Evolutionary conservation across 2,113 vertebrate species (phyloP).

Genomic region (Phalacrocorax carbo): DNA sequence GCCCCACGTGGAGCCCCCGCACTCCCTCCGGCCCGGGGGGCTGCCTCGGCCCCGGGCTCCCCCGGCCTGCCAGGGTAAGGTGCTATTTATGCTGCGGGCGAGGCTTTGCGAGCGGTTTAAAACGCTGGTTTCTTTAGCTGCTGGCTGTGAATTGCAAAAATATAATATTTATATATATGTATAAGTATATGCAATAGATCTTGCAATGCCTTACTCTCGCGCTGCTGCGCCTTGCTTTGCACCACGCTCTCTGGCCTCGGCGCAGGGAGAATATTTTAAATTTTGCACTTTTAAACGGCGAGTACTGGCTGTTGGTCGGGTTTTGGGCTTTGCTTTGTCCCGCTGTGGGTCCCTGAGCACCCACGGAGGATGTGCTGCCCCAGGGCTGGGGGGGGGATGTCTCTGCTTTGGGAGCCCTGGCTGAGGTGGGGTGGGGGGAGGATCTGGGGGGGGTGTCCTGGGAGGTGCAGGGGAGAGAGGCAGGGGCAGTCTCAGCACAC

Average conservation of each 20-base stretch:
- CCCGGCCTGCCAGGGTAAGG: conserved; percentile 12
- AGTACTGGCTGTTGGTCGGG: background rate
- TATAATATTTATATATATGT: no score
- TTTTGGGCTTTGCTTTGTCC: background rate
- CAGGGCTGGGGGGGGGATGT: background rate
- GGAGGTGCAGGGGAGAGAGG: background rate
- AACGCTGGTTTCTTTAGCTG: background rate
- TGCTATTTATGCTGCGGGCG: background rate
- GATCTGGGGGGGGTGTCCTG: background rate
- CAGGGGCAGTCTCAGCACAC: background rate
- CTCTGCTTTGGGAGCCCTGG: background rate
- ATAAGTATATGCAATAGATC: accelerated
- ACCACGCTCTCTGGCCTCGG: background rate
- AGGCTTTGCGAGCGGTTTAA: background rate
- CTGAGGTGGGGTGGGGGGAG: background rate
- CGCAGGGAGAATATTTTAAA: no score
- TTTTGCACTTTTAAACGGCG: accelerated
- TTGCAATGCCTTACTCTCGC: accelerated
- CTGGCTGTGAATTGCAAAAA: background rate
- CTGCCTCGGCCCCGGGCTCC: background rate
- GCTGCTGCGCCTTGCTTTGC: background rate
- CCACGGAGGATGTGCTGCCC: accelerated
- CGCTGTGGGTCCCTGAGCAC: background rate
- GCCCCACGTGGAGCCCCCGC: background rate
- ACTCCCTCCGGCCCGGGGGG: background rate